These are phyloP conservation scores for Leptopilina syphax DNA, from an alignment of 2,888 invertebrate genomes.

Conservation along the genomic window DNA sequence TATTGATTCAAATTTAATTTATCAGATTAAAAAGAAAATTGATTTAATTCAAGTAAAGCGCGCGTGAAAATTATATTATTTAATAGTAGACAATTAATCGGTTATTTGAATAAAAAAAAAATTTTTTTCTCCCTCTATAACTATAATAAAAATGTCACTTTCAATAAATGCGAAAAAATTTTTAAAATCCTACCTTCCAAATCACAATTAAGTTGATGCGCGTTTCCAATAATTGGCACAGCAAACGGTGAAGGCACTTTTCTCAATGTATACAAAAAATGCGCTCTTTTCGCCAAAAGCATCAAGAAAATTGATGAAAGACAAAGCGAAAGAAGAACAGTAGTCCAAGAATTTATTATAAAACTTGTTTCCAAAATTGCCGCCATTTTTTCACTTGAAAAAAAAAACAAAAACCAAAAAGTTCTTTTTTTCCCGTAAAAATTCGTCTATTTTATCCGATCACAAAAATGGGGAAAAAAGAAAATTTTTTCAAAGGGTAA, in stretches of 20 bases:
- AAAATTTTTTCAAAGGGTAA: no score
- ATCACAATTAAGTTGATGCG: constrained; percentile 70
- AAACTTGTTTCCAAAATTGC: not conserved
- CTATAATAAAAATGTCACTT: no score
- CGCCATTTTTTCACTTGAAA: not conserved
- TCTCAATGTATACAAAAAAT: constrained; percentile 65
- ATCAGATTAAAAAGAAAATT: no score
- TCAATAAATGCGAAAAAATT: not conserved
- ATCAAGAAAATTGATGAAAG: constrained; percentile 56
- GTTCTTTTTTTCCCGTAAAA: not conserved
- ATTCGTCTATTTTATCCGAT: not conserved
- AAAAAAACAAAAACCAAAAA: no score
- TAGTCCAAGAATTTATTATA: constrained; percentile 58
- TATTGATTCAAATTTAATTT: no score
- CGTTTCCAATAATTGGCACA: constrained; percentile 74
- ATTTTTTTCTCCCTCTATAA: not conserved
- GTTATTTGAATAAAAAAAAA: not conserved
- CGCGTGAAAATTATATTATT: no score
- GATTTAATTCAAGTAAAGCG: no score
- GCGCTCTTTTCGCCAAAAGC: constrained; percentile 59
- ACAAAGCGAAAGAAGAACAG: constrained; percentile 57
- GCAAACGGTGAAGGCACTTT: constrained; percentile 70
- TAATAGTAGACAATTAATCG: no score
- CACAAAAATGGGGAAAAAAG: no score
- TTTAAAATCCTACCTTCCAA: constrained; percentile 69